These are phyloP conservation scores for Corythoichthys haematopterus DNA, from an alignment of 2,113 vertebrate genomes.

Conservation along the genomic window DNA sequence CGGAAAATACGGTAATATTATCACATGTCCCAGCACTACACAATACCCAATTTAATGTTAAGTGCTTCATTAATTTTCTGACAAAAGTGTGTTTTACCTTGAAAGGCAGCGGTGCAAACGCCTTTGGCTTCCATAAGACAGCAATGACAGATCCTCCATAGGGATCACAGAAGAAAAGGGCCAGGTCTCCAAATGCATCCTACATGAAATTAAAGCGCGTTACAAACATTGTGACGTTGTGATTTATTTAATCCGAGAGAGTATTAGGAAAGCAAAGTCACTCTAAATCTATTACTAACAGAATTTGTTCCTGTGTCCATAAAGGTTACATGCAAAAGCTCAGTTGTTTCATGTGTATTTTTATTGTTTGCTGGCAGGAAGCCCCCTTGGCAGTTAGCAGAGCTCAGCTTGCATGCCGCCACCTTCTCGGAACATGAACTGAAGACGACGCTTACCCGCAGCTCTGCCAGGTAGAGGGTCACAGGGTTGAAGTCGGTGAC, in stretches of 20 bases:
- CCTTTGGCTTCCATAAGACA: conserved; percentile 90
- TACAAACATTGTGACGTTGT: not conserved
- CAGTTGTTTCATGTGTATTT: not conserved
- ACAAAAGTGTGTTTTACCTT: conserved; percentile 72
- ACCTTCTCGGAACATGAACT: not conserved
- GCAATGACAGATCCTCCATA: conserved; percentile 86
- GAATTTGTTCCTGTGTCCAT: not conserved
- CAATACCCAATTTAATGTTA: not conserved
- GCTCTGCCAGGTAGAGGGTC: conserved; percentile 80
- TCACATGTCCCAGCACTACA: not conserved
- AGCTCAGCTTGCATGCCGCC: not conserved
- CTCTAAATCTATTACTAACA: too few species aligned
- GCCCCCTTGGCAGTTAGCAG: not conserved
- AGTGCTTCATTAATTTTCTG: not conserved
- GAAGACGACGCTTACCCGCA: conserved; percentile 74
- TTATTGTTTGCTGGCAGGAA: conserved; percentile 8
- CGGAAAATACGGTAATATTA: too few species aligned
- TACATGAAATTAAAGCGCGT: conserved; percentile 36
- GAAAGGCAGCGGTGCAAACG: conserved; percentile 82
- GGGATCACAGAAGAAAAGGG: conserved; percentile 90
- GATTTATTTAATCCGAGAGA: not conserved
- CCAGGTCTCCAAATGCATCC: conserved; percentile 84
- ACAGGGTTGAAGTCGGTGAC: conserved; percentile 89
- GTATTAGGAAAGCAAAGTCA: not conserved
- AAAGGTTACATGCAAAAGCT: not conserved